Base-by-base conservation (phyloP, 2,113 vertebrate species). In the human (Homo sapiens) region DNA sequence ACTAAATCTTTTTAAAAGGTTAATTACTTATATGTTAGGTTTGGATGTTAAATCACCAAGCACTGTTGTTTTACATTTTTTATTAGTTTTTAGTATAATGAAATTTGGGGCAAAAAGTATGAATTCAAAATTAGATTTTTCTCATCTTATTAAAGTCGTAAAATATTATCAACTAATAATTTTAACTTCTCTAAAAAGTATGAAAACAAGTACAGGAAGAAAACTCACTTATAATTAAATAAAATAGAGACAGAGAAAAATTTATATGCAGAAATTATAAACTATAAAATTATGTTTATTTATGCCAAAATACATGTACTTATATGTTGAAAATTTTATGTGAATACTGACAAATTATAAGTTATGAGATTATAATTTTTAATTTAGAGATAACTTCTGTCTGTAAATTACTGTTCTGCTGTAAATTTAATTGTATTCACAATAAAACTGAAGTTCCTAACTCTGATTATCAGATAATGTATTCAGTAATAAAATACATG, bases 151-250 rank as follows among this genome's bases (percentile, higher is more conserved):
- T 48, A 97, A 64, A 25, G 78, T 64, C 87, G 66, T 57, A 89
- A 92, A 89, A 90, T n/a, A 78, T 48, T 61, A 92, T 11, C 48
- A 94, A 76, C 35, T 81, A 82, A 81, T 64, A 78, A 88, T 75
- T 94, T 97, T 81, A 96, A 92, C 14, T 35, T n/a, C 76, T 81
- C 30, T 91, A 78, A 80, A 96, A 97, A 40, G 16, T 66, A 83
- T 25, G 17, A 92, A 93, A 93, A 76, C 5, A 87, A n/a, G 6
- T 48, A 78, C 4, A 81, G 11, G 10, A 12, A 90, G n/a, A 95
- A 97, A 96, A 83, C 23, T 5, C 3, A 92, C 48, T 89, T 59
- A 43, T 9, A 88, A 38, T 55, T 43, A 97, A 95, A 93, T 55
- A 85, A 95, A 94, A 89, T 10, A 59, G 13, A 78, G 57, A 66